Conservation (phyloP, 2,797 vertebrate species). For the Enteromius afrohamiltoni region DNA sequence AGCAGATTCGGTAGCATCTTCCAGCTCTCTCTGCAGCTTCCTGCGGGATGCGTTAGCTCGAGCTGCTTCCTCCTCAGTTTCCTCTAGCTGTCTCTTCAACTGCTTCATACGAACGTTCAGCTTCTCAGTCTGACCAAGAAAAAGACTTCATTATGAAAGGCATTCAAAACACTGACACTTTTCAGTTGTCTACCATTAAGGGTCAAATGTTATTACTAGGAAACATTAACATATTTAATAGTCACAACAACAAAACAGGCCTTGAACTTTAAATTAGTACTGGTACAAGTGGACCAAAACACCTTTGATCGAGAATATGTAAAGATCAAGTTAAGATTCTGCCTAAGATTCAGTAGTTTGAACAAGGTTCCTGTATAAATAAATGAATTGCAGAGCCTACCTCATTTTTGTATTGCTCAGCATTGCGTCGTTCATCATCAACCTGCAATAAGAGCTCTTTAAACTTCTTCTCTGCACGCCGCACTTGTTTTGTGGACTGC, state of each 20-base stretch:
- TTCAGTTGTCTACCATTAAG: not conserved
- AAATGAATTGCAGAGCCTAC: slow-evolving; percentile 62
- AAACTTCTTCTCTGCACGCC: slow-evolving; percentile 91
- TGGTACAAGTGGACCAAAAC: not conserved
- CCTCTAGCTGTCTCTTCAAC: slow-evolving; percentile 94
- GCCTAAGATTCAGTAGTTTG: not conserved
- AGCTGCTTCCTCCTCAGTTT: slow-evolving; percentile 92
- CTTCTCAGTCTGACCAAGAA: slow-evolving; percentile 84
- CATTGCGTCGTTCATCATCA: slow-evolving; percentile 90
- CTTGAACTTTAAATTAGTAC: not conserved
- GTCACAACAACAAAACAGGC: not conserved
- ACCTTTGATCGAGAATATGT: not conserved
- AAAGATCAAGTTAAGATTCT: not conserved
- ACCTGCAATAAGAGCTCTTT: slow-evolving; percentile 92
- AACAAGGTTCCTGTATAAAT: not conserved
- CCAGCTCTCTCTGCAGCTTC: slow-evolving; percentile 94
- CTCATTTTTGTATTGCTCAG: slow-evolving; percentile 93
- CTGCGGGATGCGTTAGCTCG: slow-evolving; percentile 89
- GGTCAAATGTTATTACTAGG: not conserved
- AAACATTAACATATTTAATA: not conserved
- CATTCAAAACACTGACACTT: not conserved
- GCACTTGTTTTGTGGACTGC: slow-evolving; percentile 84
- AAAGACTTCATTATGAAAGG: not conserved
- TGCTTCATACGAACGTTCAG: slow-evolving; percentile 89
- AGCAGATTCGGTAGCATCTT: slow-evolving; percentile 87